These are phyloP conservation scores for Salminus brasiliensis DNA, from an alignment of 2,113 vertebrate genomes.

Conservation along the genomic window DNA sequence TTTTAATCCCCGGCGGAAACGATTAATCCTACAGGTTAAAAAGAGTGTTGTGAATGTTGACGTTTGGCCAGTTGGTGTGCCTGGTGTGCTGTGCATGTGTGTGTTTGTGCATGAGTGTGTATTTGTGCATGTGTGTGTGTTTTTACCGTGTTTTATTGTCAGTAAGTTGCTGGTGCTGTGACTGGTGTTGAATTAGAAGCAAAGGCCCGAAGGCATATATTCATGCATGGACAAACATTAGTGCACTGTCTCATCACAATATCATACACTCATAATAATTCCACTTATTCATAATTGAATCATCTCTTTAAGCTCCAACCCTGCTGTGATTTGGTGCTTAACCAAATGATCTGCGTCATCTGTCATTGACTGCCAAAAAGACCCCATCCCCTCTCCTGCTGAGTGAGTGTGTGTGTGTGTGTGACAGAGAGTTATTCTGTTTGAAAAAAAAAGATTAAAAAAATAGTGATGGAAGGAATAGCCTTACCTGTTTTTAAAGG, in stretches of 20 bases:
- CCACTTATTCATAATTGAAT: conserved; percentile 55
- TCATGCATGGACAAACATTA: conserved; percentile 57
- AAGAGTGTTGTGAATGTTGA: too few relatives aligned
- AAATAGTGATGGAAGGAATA: too few relatives aligned
- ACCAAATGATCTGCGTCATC: conserved; percentile 57
- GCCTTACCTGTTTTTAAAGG: too few relatives aligned
- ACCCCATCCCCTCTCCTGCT: conserved; percentile 47
- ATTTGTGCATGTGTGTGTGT: not conserved
- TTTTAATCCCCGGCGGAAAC: too few relatives aligned
- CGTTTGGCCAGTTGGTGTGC: not conserved
- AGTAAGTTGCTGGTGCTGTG: conserved; percentile 40
- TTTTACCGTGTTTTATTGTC: not conserved
- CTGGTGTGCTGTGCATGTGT: not conserved
- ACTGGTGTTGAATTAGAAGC: conserved; percentile 32
- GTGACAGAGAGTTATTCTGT: not conserved
- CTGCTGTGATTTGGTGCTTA: conserved; percentile 54
- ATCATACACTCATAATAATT: conserved; percentile 52
- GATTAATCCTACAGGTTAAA: too few relatives aligned
- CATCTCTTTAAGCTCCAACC: conserved; percentile 48
- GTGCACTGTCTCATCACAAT: conserved; percentile 52
- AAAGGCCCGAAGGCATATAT: conserved; percentile 39
- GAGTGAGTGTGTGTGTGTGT: conserved; percentile 18
- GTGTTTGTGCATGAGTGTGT: not conserved
- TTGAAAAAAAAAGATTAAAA: too few relatives aligned
- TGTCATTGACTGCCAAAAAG: conserved; percentile 57